phyloP scores from a whole-genome alignment of 2,888 invertebrate genomes.

The Meliscaeva auricollis region DNA sequence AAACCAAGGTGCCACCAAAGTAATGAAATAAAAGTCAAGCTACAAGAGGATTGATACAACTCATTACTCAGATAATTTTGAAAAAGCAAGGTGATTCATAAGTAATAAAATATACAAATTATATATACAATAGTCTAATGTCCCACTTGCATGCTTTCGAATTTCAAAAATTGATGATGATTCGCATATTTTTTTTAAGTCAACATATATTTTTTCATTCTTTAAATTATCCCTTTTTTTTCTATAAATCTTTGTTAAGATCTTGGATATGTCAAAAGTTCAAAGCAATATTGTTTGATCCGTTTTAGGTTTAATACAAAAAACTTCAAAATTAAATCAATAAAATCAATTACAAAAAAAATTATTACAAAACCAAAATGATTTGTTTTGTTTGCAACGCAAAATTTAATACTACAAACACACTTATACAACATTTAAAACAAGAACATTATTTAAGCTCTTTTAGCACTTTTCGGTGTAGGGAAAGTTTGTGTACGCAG shows the following conservation, averaged over 20 bases:
- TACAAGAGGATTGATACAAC: not conserved
- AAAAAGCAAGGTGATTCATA: not conserved
- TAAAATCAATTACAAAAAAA: too few species aligned
- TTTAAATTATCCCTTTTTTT: slow-evolving; percentile 7
- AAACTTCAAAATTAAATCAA: too few species aligned
- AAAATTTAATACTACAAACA: not conserved
- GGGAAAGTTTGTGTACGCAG: slow-evolving; percentile 11
- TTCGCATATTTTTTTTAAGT: not conserved
- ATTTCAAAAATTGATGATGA: not conserved
- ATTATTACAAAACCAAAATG: not conserved
- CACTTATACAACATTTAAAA: slow-evolving; percentile 16
- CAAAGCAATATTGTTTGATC: not conserved
- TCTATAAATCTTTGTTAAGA: slow-evolving; percentile 3
- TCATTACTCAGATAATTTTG: not conserved
- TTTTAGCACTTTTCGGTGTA: slow-evolving; percentile 10
- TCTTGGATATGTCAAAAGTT: not conserved
- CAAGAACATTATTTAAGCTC: slow-evolving; percentile 6
- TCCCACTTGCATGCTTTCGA: not conserved
- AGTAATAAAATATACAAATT: slow-evolving; percentile 1
- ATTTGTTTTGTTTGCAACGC: slow-evolving; percentile 6
- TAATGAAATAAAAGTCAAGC: too few species aligned
- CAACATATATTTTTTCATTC: slow-evolving; percentile 11
- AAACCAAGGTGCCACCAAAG: too few species aligned
- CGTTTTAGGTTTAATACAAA: too few species aligned
- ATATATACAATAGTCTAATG: not conserved